Conservation (phyloP, 2,113 vertebrate genomes). For the Cynopterus brachyotis region DNA sequence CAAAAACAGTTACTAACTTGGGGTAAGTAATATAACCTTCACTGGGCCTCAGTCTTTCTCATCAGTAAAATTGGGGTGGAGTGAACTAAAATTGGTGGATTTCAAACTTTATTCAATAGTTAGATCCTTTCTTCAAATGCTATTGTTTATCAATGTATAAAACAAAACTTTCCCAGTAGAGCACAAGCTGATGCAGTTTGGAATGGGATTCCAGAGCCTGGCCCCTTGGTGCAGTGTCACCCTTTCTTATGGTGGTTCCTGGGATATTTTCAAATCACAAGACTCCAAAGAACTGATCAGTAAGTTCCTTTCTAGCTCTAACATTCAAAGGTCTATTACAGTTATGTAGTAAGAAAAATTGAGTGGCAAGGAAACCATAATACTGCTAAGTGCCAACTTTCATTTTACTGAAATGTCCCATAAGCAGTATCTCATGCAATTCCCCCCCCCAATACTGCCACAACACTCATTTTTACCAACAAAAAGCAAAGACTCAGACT, state of each 20-base stretch:
- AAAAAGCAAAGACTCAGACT: not conserved
- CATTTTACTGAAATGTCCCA: not conserved
- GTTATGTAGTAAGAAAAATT: not conserved
- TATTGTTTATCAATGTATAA: not conserved
- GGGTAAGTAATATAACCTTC: not conserved
- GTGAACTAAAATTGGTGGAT: not conserved
- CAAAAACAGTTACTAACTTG: not conserved
- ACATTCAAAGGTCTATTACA: not conserved
- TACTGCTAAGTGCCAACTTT: not conserved
- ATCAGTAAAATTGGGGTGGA: not conserved
- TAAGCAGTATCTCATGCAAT: not conserved
- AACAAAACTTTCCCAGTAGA: not conserved
- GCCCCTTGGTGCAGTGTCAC: too few relatives aligned
- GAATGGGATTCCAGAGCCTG: not conserved
- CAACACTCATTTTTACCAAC: not conserved
- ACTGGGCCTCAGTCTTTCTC: not conserved
- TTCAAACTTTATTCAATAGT: not conserved
- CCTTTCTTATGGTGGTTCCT: not conserved
- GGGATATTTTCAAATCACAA: not conserved
- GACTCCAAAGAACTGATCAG: not conserved
- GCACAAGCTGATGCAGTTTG: not conserved
- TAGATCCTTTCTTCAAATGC: not conserved
- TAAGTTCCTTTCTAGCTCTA: not conserved
- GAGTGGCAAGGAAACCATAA: not conserved
- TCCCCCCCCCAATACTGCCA: not conserved